These are phyloP conservation scores for Brachylomia viminalis DNA, from an alignment of 2,888 invertebrate genomes.

Conservation along the genomic window DNA sequence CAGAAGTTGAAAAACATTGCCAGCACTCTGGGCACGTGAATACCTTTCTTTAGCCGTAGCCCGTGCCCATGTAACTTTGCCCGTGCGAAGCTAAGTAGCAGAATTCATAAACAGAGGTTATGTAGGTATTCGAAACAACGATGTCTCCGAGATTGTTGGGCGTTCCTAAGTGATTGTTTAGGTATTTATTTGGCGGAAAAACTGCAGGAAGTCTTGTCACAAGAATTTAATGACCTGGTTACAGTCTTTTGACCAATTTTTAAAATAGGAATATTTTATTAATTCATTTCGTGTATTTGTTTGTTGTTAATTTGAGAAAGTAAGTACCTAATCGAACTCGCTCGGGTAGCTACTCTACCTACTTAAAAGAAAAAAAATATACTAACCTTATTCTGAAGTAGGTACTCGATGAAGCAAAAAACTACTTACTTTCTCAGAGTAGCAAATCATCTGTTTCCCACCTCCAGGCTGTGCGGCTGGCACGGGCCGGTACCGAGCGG, in stretches of 20 bases:
- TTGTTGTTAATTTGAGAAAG: background rate
- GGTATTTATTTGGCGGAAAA: background rate
- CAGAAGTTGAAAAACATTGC: too few relatives aligned
- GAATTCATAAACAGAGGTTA: background rate
- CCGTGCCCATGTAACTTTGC: too few relatives aligned
- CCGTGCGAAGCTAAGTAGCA: background rate
- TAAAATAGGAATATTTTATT: too few relatives aligned
- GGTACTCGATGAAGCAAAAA: background rate
- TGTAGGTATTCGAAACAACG: background rate
- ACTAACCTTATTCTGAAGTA: background rate
- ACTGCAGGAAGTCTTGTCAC: background rate
- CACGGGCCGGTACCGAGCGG: constrained; percentile 84
- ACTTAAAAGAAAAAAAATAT: background rate
- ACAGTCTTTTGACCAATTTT: too few relatives aligned
- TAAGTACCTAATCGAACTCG: too few relatives aligned
- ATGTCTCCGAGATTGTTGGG: background rate
- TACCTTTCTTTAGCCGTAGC: too few relatives aligned
- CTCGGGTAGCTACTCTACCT: background rate
- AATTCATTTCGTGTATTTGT: background rate
- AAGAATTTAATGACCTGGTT: background rate
- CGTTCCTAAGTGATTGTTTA: background rate
- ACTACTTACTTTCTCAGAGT: constrained; percentile 86
- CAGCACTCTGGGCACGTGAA: too few relatives aligned
- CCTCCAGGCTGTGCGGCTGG: constrained; percentile 86
- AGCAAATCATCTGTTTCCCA: constrained; percentile 89